Conservation (phyloP, 2,888 invertebrate species). For the Drosophila greeni region DNA sequence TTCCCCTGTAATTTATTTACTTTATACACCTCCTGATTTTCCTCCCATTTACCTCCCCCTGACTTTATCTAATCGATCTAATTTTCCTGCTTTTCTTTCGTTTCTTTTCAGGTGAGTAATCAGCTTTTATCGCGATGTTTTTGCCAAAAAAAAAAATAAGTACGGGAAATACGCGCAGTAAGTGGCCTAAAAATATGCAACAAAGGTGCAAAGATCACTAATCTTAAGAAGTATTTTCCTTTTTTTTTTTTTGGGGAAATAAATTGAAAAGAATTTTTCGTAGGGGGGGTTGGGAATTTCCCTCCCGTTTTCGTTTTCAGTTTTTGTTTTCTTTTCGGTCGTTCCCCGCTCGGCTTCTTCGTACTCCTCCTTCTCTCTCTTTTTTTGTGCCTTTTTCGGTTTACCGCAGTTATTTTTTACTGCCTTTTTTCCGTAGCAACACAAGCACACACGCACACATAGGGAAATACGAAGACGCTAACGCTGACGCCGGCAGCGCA, state of each 20-base stretch:
- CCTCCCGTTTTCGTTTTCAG: conserved; percentile 69
- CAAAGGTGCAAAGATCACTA: conserved; percentile 36
- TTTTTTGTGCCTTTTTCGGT: conserved; percentile 71
- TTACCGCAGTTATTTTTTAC: conserved; percentile 75
- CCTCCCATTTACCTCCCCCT: background rate
- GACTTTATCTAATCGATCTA: conserved; percentile 23
- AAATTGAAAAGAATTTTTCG: conserved; percentile 53
- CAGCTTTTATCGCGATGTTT: conserved; percentile 12
- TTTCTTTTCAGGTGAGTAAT: conserved; percentile 65
- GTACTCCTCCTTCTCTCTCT: conserved; percentile 2
- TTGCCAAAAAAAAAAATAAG: conserved; percentile 1
- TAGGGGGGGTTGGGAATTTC: conserved; percentile 46
- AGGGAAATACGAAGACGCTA: conserved; percentile 27
- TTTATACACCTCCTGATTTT: background rate
- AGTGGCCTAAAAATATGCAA: conserved; percentile 58
- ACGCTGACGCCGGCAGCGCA: conserved; percentile 41
- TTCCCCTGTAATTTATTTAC: conserved; percentile 2
- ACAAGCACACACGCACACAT: conserved; percentile 35
- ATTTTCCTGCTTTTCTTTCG: conserved; percentile 14
- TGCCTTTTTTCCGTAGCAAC: conserved; percentile 73
- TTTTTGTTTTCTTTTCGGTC: conserved; percentile 71
- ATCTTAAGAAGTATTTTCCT: conserved; percentile 18
- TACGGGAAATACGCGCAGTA: conserved; percentile 38
- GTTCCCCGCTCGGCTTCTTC: conserved; percentile 27
- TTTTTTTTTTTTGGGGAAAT: background rate